These are phyloP conservation scores for Patella depressa DNA, from an alignment of 2,888 invertebrate species.

Conservation along the genomic window DNA sequence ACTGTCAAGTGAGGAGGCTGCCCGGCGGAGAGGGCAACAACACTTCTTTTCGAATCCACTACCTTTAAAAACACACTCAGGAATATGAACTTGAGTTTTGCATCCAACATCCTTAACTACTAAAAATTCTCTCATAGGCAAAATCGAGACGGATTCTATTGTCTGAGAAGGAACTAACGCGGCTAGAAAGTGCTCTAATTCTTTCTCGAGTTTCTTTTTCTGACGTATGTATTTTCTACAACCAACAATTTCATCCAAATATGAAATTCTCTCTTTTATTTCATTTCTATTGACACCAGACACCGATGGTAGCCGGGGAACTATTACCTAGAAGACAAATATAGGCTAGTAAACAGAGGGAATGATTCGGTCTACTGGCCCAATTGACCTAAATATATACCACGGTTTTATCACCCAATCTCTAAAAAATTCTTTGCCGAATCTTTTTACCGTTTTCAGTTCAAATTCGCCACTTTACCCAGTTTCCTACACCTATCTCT, in stretches of 20 bases:
- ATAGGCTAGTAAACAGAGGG: no score
- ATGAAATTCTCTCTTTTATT: not conserved
- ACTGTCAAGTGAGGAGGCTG: not conserved
- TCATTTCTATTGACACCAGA: not conserved
- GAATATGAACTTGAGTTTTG: not conserved
- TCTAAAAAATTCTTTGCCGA: no score
- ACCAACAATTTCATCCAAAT: not conserved
- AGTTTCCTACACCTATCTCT: no score
- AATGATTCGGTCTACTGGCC: no score
- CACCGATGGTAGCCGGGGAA: no score
- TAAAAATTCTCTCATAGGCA: conserved; percentile 3
- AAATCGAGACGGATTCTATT: not conserved
- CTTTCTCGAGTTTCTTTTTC: not conserved
- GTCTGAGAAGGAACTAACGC: not conserved
- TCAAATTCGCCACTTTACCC: no score
- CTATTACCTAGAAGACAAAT: no score
- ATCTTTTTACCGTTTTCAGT: no score
- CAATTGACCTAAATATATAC: no score
- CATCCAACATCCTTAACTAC: not conserved
- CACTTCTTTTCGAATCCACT: no score
- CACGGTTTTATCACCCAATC: no score
- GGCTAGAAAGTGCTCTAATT: not conserved
- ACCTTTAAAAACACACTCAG: not conserved
- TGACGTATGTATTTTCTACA: conserved; percentile 1
- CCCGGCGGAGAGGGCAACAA: not conserved